A percentile compares a stretch with the other conserved stretches of the same genome.
Evolutionary conservation across 2,888 invertebrate genomes (phyloP).

Genomic region (Kryphioiulus occultus): DNA sequence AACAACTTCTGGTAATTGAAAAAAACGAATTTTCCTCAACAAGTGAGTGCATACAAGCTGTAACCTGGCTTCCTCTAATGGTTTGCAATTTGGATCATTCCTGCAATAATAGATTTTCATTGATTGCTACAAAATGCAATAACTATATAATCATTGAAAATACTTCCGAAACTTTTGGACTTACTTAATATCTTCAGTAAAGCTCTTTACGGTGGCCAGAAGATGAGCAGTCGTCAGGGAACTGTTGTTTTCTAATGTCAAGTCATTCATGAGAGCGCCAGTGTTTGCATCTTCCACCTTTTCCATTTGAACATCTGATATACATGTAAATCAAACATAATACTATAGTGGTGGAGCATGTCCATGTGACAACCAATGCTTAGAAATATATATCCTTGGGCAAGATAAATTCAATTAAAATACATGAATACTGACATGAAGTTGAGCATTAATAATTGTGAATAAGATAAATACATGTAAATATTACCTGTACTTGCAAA

Average conservation of each 20-base stretch:
- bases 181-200: background rate
- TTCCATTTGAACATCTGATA: background rate
- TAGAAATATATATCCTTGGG: no score
- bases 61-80: background rate
- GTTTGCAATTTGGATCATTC: background rate
- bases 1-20: constrained; percentile 30
- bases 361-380: no score
- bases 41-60: background rate
- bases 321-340: background rate
- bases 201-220: background rate
- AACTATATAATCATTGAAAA: background rate
- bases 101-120: background rate
- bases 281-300: no score
- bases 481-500: background rate
- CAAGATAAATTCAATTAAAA: no score
- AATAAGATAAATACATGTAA: no score
- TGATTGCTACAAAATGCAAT: background rate
- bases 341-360: no score
- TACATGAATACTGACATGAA: no score
- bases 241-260: background rate
- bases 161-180: background rate
- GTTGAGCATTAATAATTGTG: no score
- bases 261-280: background rate
- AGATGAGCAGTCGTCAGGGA: background rate
- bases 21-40: background rate